Evolutionary conservation across 2,113 vertebrate genomes (phyloP), one percentile per base, ranked within the genome.

Genomic region (Trachemys scripta): DNA sequence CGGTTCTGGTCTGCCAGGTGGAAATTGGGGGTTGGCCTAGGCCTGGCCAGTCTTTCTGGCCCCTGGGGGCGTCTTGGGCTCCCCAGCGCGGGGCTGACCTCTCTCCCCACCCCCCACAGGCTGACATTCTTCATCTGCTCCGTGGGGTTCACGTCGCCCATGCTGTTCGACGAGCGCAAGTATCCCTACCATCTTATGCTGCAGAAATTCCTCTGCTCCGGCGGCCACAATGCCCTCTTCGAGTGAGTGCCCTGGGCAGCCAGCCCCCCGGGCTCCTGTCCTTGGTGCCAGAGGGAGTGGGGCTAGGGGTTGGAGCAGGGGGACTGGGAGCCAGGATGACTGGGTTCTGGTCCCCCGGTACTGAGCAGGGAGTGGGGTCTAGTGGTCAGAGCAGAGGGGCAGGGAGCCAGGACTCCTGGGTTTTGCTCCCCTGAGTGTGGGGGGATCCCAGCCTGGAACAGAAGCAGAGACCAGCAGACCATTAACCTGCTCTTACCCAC

Each of bases 41-140:
- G 25, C 24, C 24, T 56, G 13, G 27, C 31, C 29, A 17, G 57
- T 59, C 27, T 13, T 65, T 29, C 59, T 35, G 62, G 31, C 14
- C 16, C 35, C 35, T 35, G 35, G 62, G 35, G 16, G 5, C 16
- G 29, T 65, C 31, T n/a, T 35, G 7, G 7, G 31, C 29, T 35
- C 35, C 65, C 65, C n/a, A 38, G 12, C 9, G 1, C 2, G n/a
- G 65, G 65, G 65, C 24, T 81, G 13, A 75, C 38, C 56, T 25
- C 49, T 13, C 9, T 13, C 11, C 10, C 22, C 12, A 5, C 4
- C 9, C 11, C 19, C 45, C 79, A 93, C 97, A 99, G 99, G 96
- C 95, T 99, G 97, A 99, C 99, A 5, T 99, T 99, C 98, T 99
- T 99, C 97, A 99, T 99, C 97, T 99, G 99, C 97, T 99, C 99